These are phyloP conservation scores for Barbus barbus DNA, from an alignment of 2,113 vertebrate species.

Conservation along the genomic window DNA sequence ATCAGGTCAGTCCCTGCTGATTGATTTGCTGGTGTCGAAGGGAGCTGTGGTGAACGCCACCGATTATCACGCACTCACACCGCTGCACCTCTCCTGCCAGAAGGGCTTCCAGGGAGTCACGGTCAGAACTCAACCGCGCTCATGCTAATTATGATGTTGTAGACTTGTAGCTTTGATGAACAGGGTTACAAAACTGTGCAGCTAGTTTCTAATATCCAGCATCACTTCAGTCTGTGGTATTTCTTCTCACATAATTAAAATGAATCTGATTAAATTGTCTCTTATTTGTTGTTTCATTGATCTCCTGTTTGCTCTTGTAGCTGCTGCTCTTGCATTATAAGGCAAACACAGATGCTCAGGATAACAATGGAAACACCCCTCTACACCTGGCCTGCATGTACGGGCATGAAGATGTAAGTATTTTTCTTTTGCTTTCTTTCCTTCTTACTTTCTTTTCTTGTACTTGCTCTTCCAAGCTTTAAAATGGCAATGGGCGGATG, in stretches of 20 bases:
- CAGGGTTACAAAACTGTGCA: background rate
- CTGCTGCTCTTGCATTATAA: slow-evolving; percentile 94
- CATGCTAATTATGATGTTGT: background rate
- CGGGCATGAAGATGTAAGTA: too few relatives aligned
- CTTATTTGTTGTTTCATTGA: background rate
- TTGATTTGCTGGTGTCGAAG: slow-evolving; percentile 88
- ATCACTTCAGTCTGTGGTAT: background rate
- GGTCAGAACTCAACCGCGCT: slow-evolving; percentile 62
- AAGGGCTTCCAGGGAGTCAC: slow-evolving; percentile 92
- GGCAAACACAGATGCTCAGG: slow-evolving; percentile 83
- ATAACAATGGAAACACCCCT: slow-evolving; percentile 91
- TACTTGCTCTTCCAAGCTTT: too few relatives aligned
- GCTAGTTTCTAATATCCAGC: background rate
- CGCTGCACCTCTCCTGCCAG: slow-evolving; percentile 93
- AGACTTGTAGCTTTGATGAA: too few relatives aligned
- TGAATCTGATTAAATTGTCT: background rate
- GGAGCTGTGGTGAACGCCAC: slow-evolving; percentile 89
- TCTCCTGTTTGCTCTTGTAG: slow-evolving; percentile 63
- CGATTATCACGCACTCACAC: slow-evolving; percentile 90
- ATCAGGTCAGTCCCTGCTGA: slow-evolving; percentile 85
- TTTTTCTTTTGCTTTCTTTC: too few relatives aligned
- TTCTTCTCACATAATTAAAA: background rate
- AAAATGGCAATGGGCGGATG: too few relatives aligned
- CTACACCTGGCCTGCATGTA: too few relatives aligned
- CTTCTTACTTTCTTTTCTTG: too few relatives aligned